Evolutionary conservation across 2,888 invertebrate species (phyloP).

Genomic region (Vannuccia rotundouncinata): DNA sequence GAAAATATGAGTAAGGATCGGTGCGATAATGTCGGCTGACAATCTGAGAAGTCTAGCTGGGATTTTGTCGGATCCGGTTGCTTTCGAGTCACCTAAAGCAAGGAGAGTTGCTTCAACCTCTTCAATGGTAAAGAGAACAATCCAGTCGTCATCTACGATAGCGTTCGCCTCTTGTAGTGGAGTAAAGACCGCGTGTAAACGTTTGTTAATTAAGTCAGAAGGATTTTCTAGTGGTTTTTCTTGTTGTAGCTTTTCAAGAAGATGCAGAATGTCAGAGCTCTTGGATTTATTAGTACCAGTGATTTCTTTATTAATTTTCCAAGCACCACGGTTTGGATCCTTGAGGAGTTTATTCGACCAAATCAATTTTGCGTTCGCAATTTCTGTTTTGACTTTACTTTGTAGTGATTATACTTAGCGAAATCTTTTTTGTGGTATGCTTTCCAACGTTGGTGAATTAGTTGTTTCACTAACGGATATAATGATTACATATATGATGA

Average conservation of each 20-base stretch:
- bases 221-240: background rate
- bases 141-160: background rate
- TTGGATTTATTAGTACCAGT: background rate
- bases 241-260: background rate
- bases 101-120: background rate
- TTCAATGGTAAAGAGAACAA: background rate
- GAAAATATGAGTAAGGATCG: background rate
- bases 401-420: background rate
- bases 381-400: background rate
- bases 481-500: too few relatives aligned
- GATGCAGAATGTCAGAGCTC: background rate
- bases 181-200: background rate
- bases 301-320: slow-evolving; percentile 12
- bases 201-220: background rate
- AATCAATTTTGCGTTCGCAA: slow-evolving; percentile 22
- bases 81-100: background rate
- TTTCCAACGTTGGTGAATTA: background rate
- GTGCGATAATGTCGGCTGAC: background rate
- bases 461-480: background rate
- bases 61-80: background rate
- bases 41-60: background rate
- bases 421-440: background rate
- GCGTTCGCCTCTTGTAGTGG: background rate
- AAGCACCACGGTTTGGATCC: slow-evolving; percentile 22
- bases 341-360: slow-evolving; percentile 23